Percentiles rank a stretch among this genome's conserved stretches.
phyloP scores from a whole-genome alignment of 2,113 vertebrate genomes.

The Odobenus rosmarus region DNA sequence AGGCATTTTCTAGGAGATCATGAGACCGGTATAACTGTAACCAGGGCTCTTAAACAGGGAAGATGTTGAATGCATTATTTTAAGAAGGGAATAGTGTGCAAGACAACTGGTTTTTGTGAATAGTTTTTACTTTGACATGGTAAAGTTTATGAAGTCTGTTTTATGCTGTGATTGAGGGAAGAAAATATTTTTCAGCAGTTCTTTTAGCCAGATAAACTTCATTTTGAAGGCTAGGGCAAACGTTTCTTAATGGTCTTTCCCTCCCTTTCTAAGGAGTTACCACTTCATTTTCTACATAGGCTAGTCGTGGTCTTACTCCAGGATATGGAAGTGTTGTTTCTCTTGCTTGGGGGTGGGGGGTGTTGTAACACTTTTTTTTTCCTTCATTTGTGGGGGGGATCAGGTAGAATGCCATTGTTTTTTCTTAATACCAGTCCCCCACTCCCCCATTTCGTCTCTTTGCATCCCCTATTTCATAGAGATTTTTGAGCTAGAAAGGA shows the following conservation, averaged over 20 bases:
- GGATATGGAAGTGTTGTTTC: background rate
- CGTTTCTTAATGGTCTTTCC: background rate
- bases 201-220: background rate
- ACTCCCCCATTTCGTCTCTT: background rate
- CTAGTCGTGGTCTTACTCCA: background rate
- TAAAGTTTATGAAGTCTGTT: background rate
- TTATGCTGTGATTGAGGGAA: conserved; percentile 23
- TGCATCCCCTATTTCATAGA: background rate
- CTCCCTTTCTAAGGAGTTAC: background rate
- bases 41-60: background rate
- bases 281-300: background rate
- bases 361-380: background rate
- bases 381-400: background rate
- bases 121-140: conserved; percentile 17
- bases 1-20: background rate
- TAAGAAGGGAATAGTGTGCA: background rate
- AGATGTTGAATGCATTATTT: background rate
- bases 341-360: background rate
- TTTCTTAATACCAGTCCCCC: background rate
- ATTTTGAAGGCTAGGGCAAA: background rate
- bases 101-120: background rate
- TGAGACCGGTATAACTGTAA: background rate
- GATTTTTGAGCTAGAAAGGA: background rate
- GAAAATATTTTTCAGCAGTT: conserved; percentile 29
- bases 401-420: background rate